Evolutionary conservation across 2,113 vertebrate genomes (phyloP), one percentile per base, ranked within the genome.

Genomic region (Daubentonia madagascariensis): DNA sequence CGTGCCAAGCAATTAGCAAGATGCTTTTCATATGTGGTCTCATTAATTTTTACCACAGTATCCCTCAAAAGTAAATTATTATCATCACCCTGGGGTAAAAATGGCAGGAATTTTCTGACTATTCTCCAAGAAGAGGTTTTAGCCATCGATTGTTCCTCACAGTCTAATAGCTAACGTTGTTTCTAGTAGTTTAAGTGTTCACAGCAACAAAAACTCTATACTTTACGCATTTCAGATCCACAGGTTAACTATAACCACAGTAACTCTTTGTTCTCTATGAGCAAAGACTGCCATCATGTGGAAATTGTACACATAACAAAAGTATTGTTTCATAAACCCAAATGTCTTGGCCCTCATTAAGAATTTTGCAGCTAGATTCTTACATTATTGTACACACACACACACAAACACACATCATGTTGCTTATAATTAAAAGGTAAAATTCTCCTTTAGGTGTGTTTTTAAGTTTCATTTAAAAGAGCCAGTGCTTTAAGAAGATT

Each of bases 201-300:
- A 96, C 75, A 89, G 8, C 86, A 73, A 95, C 28, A 76, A 73
- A 70, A 94, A 98, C 94, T 97, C 22, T 22, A 80, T 87, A 83
- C 75, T 98, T 96, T 61, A 65, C 4, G 17, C 0, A 28, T 85
- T 61, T 11, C 9, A 7, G 52, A 81, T 70, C 73, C 70, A 0
- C n/a, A 40, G 48, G 4, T 17, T 57, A 25, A 86, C 23, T 20
- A 0, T 11, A 4, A 73, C 43, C 0, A 57, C n/a, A n/a, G 13
- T 5, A 30, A 35, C 12, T 12, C 3, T 28, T 0, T 0, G 0
- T 50, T 30, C 84, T 98, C 32, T 63, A 3, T 98, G 43, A 91
- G 93, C 92, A 50, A 93, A 98, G 91, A 72, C 95, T 98, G 98
- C 98, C 99, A 99, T 97, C 99, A 96, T 96, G 98, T 98, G 99